Evolutionary conservation across 2,888 invertebrate species (phyloP).

Genomic region (Sesia bembeciformis): DNA sequence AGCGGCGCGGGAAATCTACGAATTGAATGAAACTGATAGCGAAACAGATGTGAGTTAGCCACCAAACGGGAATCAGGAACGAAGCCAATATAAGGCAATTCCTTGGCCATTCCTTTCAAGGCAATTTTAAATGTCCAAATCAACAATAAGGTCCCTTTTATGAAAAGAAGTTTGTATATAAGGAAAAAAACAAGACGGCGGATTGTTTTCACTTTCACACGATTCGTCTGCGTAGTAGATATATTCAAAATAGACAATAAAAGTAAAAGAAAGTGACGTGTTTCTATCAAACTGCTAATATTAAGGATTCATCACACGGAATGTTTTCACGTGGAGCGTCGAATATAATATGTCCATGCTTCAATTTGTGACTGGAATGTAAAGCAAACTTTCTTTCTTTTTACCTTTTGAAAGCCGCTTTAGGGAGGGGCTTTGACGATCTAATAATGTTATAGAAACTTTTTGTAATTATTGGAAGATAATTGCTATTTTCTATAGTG

Average conservation of each 20-base stretch:
- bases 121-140: too few species aligned
- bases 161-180: too few species aligned
- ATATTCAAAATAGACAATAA: not conserved
- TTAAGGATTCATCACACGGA: conserved; percentile 43
- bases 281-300: conserved; percentile 12
- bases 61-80: too few species aligned
- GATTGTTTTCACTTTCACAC: not conserved
- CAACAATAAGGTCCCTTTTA: too few species aligned
- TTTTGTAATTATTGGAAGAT: too few species aligned
- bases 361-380: conserved; percentile 38
- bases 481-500: too few species aligned
- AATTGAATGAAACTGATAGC: too few species aligned
- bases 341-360: conserved; percentile 49
- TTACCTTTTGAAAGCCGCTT: conserved; percentile 27
- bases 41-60: too few species aligned
- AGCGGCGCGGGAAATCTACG: too few species aligned
- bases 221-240: not conserved
- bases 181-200: not conserved
- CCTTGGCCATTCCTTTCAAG: too few species aligned
- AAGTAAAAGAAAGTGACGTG: conserved; percentile 19
- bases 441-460: too few species aligned
- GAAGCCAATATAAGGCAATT: too few species aligned
- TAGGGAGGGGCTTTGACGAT: not conserved
- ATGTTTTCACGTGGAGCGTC: conserved; percentile 46
- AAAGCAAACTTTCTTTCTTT: conserved; percentile 28